Base-by-base conservation (phyloP, 1,140 invertebrate species). In the Heliconius hermathena region DNA sequence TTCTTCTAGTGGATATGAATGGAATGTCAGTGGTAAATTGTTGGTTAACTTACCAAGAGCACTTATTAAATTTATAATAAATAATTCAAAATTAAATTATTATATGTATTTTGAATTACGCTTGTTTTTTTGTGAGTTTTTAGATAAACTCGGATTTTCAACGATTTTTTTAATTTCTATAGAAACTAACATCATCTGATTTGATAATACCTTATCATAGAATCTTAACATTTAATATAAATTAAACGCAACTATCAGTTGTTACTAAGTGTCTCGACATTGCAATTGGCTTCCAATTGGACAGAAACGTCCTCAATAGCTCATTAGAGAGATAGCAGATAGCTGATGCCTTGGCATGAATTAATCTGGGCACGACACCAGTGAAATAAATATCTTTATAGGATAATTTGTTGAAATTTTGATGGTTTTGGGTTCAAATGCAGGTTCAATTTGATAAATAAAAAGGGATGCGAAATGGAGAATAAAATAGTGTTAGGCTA, bases 341-440 rank as follows among this genome's bases (percentile, higher is more conserved):
- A 36, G 52, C 20, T 41, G n/a, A 66, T 11, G 13, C 74, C 74
- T 76, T 76, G 74, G 66, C 74, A 76, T 41, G 38, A 71, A 76
- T 76, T 76, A 76, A 36, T 41, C 36, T 41, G 54, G 29, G 5
- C n/a, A 75, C 33, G 54, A 29, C 22, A 38, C 54, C 8, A 11
- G 22, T 11, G 33, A 4, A 33, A 33, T 33, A 26, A n/a, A 74
- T 54, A n/a, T n/a, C 54, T 74, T 52, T 54, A 29, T 49, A 54
- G 41, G 41, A 11, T 46, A 1, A 3, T 11, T 46, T 46, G 11
- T 9, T 13, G 41, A 0, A 1, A 11, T 46, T 54, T 54, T 20
- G 52, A n/a, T 54, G 18, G 52, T 18, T 5, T 1, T 6, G 52
- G 52, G 52, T 54, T 54, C 16, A 20, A 54, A 54, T 54, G 16